Percentiles rank a stretch among this genome's conserved stretches.
Conservation (phyloP, 2,797 vertebrate genomes). For the Intellagama lesueurii region DNA sequence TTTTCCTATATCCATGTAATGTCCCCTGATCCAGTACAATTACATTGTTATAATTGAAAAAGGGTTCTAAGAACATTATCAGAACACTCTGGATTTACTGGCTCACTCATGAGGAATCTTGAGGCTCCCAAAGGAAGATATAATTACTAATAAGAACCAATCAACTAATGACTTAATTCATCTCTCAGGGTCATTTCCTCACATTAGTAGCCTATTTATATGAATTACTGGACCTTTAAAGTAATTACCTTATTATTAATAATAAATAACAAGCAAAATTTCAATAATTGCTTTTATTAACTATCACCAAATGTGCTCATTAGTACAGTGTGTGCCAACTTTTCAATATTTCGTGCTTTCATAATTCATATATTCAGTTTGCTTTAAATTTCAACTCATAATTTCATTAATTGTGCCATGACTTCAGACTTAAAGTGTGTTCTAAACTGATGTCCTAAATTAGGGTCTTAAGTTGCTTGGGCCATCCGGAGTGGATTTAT, state of each 20-base stretch:
- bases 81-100: conserved; percentile 54
- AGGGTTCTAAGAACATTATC: conserved; percentile 57
- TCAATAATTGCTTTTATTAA: conserved; percentile 61
- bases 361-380: conserved; percentile 40
- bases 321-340: conserved; percentile 41
- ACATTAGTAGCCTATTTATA: conserved; percentile 65
- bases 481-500: conserved; percentile 8
- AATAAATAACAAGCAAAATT: conserved; percentile 57
- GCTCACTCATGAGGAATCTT: conserved; percentile 48
- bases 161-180: conserved; percentile 61
- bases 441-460: conserved; percentile 5
- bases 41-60: conserved; percentile 46
- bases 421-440: not conserved
- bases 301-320: conserved; percentile 54
- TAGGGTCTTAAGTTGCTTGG: conserved; percentile 16
- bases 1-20: not conserved
- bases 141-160: conserved; percentile 62
- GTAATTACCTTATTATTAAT: conserved; percentile 65
- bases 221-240: conserved; percentile 57
- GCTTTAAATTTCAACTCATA: conserved; percentile 43
- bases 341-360: conserved; percentile 40
- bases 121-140: conserved; percentile 54
- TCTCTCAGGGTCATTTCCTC: conserved; percentile 62
- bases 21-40: not conserved
- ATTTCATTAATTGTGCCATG: conserved; percentile 21